These are phyloP conservation scores for Drosophila santomea DNA, from an alignment of 1,140 invertebrate species.

Conservation along the genomic window DNA sequence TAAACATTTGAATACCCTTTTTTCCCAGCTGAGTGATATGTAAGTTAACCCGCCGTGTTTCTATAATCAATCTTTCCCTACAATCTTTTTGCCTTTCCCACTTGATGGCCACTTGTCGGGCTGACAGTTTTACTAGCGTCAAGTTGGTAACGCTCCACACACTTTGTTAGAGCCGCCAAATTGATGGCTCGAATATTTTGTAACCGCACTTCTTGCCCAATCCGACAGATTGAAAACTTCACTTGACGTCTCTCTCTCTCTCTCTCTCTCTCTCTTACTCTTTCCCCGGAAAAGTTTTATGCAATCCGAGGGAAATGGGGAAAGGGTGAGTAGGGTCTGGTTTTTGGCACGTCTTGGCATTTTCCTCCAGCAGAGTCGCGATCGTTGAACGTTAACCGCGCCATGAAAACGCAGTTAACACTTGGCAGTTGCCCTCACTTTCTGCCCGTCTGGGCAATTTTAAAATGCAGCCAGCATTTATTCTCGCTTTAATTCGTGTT, in stretches of 20 bases:
- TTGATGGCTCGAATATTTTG: constrained; percentile 55
- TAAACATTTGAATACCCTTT: neutral
- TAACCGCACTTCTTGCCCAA: constrained; percentile 30
- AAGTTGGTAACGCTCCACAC: constrained; percentile 22
- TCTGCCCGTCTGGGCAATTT: constrained; percentile 41
- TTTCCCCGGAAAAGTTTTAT: constrained; percentile 45
- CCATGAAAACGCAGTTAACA: constrained; percentile 67
- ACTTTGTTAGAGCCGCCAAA: constrained; percentile 45
- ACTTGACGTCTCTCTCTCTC: constrained; percentile 5
- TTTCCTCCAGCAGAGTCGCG: constrained; percentile 34
- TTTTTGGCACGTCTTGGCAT: constrained; percentile 62
- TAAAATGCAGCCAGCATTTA: constrained; percentile 47
- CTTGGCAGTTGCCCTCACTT: constrained; percentile 41
- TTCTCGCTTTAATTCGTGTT: constrained; percentile 12
- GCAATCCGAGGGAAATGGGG: constrained; percentile 37
- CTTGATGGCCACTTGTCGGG: constrained; percentile 50
- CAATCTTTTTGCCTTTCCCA: constrained; percentile 13
- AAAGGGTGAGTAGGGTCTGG: constrained; percentile 9
- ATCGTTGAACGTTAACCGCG: constrained; percentile 55
- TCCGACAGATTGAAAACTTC: constrained; percentile 23
- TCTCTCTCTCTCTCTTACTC: neutral
- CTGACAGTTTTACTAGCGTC: constrained; percentile 52
- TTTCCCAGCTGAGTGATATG: neutral
- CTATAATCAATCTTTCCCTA: constrained; percentile 13
- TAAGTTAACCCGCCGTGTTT: neutral